Conservation (phyloP, 2,113 vertebrate species). For the Onychorhynchus coronatus region DNA sequence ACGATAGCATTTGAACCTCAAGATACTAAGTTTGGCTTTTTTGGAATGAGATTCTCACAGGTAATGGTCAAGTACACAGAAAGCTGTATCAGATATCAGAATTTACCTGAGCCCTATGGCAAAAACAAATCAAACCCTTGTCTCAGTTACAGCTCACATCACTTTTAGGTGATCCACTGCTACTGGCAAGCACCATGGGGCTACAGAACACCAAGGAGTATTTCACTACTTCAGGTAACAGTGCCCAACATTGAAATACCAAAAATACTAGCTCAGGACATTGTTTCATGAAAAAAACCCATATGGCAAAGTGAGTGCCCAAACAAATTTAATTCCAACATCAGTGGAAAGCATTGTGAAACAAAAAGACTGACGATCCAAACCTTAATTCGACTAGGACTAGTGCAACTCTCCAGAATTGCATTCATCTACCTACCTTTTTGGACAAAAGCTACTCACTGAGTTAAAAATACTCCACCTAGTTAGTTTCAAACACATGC, state of each 20-base stretch:
- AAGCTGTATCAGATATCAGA: not conserved
- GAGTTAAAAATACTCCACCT: not conserved
- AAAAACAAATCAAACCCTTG: not conserved
- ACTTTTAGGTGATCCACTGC: not conserved
- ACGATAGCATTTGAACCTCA: not conserved
- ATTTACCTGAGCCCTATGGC: not conserved
- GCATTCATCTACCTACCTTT: not conserved
- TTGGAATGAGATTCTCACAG: not conserved
- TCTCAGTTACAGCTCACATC: not conserved
- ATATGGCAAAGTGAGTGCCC: fast-evolving
- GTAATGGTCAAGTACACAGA: not conserved
- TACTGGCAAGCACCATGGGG: not conserved
- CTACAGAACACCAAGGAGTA: not conserved
- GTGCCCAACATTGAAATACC: not conserved
- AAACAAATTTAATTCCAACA: not conserved
- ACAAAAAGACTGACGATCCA: not conserved
- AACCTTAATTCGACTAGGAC: not conserved
- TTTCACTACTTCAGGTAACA: not conserved
- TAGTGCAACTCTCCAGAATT: not conserved
- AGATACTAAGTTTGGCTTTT: not conserved
- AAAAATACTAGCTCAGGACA: not conserved
- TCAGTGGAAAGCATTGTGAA: not conserved
- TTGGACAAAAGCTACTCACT: not conserved
- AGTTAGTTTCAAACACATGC: not conserved
- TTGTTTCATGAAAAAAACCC: fast-evolving